Evolutionary conservation across 1,140 invertebrate species (phyloP), one percentile per base, ranked within the genome.

Genomic region (Piezodorus guildinii): DNA sequence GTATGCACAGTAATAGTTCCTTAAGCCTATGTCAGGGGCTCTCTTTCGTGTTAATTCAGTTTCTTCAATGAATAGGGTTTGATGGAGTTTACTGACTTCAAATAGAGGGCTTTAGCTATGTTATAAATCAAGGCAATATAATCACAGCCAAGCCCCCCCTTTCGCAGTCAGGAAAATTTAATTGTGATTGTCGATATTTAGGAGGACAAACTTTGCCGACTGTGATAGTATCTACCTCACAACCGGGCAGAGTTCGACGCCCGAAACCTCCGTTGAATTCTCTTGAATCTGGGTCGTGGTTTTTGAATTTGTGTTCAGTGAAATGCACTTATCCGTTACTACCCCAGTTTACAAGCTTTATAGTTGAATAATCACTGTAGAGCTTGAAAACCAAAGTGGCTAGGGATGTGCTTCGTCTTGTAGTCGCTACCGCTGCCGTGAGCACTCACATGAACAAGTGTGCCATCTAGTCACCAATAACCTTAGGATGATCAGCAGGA

Each of bases 1-100:
- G 74, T 75, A 78, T 66, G 64, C 78, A 79, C 77, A 72, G 70
- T 73, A 73, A 71, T 66, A 79, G 77, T 79, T 76, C 76, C 77
- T 77, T 74, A 67, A 69, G 73, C 62, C 68, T 67, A 15, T 3
- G 2, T 4, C 52, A 56, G 52, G n/a, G n/a, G n/a, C n/a, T n/a
- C n/a, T n/a, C n/a, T n/a, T n/a, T n/a, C n/a, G n/a, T n/a, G n/a
- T n/a, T n/a, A n/a, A n/a, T n/a, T n/a, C n/a, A n/a, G n/a, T n/a
- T n/a, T n/a, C n/a, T n/a, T n/a, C n/a, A n/a, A n/a, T n/a, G n/a
- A n/a, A n/a, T n/a, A n/a, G 10, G 6, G 1, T 49, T 5, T 5
- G 46, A 19, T 49, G 46, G 3, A n/a, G 10, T n/a, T 5, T 56
- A 6, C 19, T 27, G 23, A 21, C 19, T 23, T 9, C 23, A 21